These are phyloP conservation scores for Dicrurus megarhynchus DNA, from an alignment of 2,113 vertebrate species.

Conservation along the genomic window DNA sequence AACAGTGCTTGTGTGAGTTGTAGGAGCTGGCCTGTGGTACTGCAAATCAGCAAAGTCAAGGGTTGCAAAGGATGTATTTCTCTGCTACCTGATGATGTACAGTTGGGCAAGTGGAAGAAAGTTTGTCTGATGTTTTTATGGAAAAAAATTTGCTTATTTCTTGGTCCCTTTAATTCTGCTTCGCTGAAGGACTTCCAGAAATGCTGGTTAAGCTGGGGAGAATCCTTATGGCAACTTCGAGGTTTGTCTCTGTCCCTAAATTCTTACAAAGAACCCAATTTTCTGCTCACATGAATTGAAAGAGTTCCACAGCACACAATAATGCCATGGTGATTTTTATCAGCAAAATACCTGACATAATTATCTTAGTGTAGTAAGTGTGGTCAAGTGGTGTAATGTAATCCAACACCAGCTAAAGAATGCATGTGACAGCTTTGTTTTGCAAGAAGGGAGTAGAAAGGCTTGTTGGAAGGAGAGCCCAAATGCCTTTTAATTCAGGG, in stretches of 20 bases:
- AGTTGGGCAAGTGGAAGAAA: neutral
- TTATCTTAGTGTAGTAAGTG: slow-evolving; percentile 19
- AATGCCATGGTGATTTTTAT: slow-evolving; percentile 11
- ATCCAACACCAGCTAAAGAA: slow-evolving; percentile 39
- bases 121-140: neutral
- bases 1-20: neutral
- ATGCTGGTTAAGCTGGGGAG: neutral
- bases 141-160: neutral
- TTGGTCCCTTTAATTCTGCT: neutral
- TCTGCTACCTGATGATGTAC: neutral
- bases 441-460: slow-evolving; percentile 20
- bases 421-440: slow-evolving; percentile 44
- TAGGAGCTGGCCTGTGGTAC: neutral
- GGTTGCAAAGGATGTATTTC: neutral
- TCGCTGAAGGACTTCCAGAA: neutral
- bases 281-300: neutral
- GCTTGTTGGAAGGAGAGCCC: slow-evolving; percentile 17
- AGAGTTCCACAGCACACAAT: neutral
- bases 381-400: slow-evolving; percentile 45
- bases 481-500: slow-evolving; percentile 35
- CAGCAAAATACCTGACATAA: slow-evolving; percentile 43
- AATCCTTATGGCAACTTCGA: neutral
- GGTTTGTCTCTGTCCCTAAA: neutral
- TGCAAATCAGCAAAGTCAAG: neutral
- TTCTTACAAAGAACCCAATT: neutral